Evolutionary conservation across 2,888 invertebrate species (phyloP).

Genomic region (Drosophila yooni): DNA sequence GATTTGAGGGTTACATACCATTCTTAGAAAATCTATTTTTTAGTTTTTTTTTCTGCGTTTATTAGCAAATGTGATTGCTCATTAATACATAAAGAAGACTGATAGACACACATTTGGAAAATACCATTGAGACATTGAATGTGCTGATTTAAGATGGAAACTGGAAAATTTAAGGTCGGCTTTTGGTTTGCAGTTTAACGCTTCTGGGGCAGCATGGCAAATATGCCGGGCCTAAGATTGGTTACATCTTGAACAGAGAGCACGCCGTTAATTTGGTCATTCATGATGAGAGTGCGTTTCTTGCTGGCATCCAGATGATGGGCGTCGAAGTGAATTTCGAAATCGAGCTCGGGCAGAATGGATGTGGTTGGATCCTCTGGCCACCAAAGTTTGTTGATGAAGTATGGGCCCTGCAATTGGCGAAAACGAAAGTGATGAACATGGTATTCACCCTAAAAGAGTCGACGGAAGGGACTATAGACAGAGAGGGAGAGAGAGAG

Average conservation of each 20-base stretch:
- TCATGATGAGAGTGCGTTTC: constrained; percentile 72
- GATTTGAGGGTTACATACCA: too few relatives aligned
- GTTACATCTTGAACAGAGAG: constrained; percentile 74
- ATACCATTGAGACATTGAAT: constrained; percentile 64
- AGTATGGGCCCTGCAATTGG: constrained; percentile 81
- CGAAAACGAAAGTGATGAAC: constrained; percentile 58
- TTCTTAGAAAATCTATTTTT: not conserved
- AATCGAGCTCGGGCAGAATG: constrained; percentile 78
- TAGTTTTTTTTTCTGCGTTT: constrained; percentile 24
- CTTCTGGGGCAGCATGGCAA: constrained; percentile 73
- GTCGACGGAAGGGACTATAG: not conserved
- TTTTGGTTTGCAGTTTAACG: constrained; percentile 28
- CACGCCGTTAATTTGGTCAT: constrained; percentile 78
- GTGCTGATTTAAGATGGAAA: constrained; percentile 14
- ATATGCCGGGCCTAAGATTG: constrained; percentile 72
- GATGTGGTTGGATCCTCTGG: constrained; percentile 82
- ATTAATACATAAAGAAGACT: constrained; percentile 23
- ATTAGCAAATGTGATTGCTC: constrained; percentile 60
- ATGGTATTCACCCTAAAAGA: constrained; percentile 58
- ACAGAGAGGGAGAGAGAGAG: not conserved
- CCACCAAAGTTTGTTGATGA: constrained; percentile 81
- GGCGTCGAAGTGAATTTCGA: constrained; percentile 66
- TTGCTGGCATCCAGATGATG: constrained; percentile 72
- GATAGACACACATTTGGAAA: constrained; percentile 38
- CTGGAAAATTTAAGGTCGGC: not conserved